A percentile compares a stretch with the other conserved stretches of the same genome.
These are phyloP conservation scores for Lobophora halterata DNA, from an alignment of 2,888 invertebrate genomes.

Conservation along the genomic window DNA sequence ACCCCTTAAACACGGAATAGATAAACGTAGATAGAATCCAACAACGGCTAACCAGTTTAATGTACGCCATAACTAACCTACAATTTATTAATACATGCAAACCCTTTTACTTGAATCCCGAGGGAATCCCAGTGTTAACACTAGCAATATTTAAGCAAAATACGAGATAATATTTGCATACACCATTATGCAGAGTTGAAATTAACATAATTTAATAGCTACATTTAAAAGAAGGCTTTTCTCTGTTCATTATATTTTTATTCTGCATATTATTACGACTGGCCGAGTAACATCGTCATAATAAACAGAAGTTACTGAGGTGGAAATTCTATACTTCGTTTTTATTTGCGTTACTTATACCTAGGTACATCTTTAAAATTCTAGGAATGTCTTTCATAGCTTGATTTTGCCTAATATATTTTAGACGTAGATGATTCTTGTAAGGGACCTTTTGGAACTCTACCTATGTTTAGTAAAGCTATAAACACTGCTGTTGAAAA, in stretches of 20 bases:
- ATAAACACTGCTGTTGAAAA: too few relatives aligned
- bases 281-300: too few relatives aligned
- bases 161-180: constrained; percentile 15
- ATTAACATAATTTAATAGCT: constrained; percentile 16
- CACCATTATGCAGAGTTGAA: constrained; percentile 6
- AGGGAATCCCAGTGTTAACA: constrained; percentile 8
- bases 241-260: background rate
- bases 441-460: too few relatives aligned
- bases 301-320: too few relatives aligned
- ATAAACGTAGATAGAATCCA: background rate
- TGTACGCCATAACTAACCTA: background rate
- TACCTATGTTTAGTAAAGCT: too few relatives aligned
- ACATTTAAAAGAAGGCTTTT: constrained; percentile 9
- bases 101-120: constrained; percentile 14
- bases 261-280: too few relatives aligned
- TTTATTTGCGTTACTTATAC: background rate
- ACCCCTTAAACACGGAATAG: too few relatives aligned
- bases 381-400: too few relatives aligned
- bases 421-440: too few relatives aligned
- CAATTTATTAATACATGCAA: constrained; percentile 12
- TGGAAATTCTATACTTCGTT: constrained; percentile 1
- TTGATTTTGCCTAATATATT: too few relatives aligned
- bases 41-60: constrained; percentile 2
- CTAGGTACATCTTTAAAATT: too few relatives aligned
- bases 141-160: constrained; percentile 11